Conservation (phyloP, 1,140 invertebrate species). For the Microplitis demolitor region DNA sequence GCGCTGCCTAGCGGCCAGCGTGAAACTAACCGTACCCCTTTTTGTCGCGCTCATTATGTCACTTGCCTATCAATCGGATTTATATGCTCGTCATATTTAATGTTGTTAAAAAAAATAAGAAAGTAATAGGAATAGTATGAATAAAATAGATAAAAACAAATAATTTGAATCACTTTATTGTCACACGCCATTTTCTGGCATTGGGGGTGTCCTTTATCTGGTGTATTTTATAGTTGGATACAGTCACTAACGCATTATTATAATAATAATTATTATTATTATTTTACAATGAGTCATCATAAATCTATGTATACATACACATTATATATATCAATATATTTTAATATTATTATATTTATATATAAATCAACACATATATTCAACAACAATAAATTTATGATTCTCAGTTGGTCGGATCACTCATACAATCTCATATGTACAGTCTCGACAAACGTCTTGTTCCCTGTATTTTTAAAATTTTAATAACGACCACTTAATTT, state of each 20-base stretch:
- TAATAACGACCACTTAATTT: background rate
- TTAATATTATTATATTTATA: conserved; percentile 13
- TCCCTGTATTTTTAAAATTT: conserved; percentile 24
- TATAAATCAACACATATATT: conserved; percentile 17
- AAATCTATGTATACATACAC: conserved; percentile 31
- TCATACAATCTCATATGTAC: conserved; percentile 26
- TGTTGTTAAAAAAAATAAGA: too few relatives aligned
- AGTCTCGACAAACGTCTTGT: conserved; percentile 31
- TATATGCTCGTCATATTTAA: too few relatives aligned
- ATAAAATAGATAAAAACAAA: conserved; percentile 36
- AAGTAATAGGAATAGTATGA: too few relatives aligned
- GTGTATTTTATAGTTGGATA: conserved; percentile 56
- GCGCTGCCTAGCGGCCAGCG: too few relatives aligned
- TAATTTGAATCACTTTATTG: conserved; percentile 60
- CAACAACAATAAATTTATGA: background rate
- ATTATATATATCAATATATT: background rate
- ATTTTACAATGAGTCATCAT: conserved; percentile 44
- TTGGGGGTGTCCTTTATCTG: conserved; percentile 57
- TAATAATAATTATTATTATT: conserved; percentile 31
- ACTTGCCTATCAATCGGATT: too few relatives aligned
- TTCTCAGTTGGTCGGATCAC: conserved; percentile 23
- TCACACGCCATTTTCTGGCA: conserved; percentile 59
- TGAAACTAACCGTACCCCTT: too few relatives aligned
- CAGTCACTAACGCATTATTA: conserved; percentile 57
- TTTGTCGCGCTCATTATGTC: too few relatives aligned